phyloP scores from a whole-genome alignment of 37 sponge, comb jelly and placozoan species.

The Aplysina aerophoba region DNA sequence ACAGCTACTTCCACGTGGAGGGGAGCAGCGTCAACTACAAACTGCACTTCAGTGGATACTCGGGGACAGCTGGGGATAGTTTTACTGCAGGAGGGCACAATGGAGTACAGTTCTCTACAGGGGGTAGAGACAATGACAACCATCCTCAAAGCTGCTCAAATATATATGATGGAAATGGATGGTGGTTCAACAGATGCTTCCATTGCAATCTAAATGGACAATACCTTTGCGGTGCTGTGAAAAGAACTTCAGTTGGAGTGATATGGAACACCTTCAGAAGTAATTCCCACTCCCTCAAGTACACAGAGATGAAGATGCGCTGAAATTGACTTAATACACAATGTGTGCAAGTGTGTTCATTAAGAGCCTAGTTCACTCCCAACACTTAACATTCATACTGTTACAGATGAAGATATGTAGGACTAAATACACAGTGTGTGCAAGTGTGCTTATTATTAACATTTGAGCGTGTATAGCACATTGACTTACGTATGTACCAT shows the following conservation, averaged over 20 bases:
- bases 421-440: too few species aligned
- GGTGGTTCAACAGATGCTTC: slow-evolving; percentile 13
- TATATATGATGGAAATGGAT: not conserved
- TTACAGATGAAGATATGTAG: too few species aligned
- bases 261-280: not conserved
- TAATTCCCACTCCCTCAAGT: not conserved
- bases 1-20: slow-evolving; percentile 26
- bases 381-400: too few species aligned
- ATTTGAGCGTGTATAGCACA: too few species aligned
- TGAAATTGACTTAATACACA: not conserved
- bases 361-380: too few species aligned
- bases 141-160: not conserved
- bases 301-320: slow-evolving; percentile 33
- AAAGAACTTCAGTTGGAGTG: not conserved
- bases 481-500: too few species aligned
- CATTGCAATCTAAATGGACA: not conserved
- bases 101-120: not conserved
- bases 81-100: not conserved
- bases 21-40: not conserved
- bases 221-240: not conserved
- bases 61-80: slow-evolving; percentile 14
- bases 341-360: not conserved
- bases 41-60: slow-evolving; percentile 4
- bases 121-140: not conserved
- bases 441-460: not conserved